phyloP scores from a whole-genome alignment of 2,113 vertebrate genomes.

The Romanogobio albipinnatus region DNA sequence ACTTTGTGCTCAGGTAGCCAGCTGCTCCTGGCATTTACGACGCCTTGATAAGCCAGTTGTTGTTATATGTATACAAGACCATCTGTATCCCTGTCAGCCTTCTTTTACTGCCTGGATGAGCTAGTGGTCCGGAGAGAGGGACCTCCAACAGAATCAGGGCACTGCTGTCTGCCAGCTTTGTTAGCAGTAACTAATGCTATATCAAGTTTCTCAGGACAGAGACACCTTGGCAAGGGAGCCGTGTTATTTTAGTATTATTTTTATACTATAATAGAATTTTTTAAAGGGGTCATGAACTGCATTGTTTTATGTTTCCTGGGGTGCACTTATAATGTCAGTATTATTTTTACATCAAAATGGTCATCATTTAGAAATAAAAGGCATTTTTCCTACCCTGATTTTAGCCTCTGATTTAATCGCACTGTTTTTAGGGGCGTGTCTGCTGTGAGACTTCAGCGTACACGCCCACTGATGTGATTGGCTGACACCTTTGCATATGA shows the following conservation, averaged over 20 bases:
- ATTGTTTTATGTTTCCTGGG: too few relatives aligned
- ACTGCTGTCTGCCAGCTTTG: not conserved
- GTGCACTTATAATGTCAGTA: too few relatives aligned
- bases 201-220: not conserved
- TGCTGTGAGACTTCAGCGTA: too few relatives aligned
- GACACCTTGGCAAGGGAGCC: not conserved
- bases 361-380: too few relatives aligned
- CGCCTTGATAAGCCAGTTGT: conserved; percentile 17
- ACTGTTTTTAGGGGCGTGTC: too few relatives aligned
- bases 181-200: conserved; percentile 17
- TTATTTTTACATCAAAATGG: too few relatives aligned
- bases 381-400: too few relatives aligned
- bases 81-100: conserved; percentile 38
- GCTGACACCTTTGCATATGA: too few relatives aligned
- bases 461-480: too few relatives aligned
- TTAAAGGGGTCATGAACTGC: not conserved
- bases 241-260: not conserved
- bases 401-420: too few relatives aligned
- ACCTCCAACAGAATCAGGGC: not conserved
- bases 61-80: conserved; percentile 35
- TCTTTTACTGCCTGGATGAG: conserved; percentile 43
- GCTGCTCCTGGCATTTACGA: conserved; percentile 44
- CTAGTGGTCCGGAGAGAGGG: conserved; percentile 16
- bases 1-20: conserved; percentile 7
- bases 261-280: not conserved